Conservation (phyloP, 2,797 vertebrate genomes). For the Malurus splendens region DNA sequence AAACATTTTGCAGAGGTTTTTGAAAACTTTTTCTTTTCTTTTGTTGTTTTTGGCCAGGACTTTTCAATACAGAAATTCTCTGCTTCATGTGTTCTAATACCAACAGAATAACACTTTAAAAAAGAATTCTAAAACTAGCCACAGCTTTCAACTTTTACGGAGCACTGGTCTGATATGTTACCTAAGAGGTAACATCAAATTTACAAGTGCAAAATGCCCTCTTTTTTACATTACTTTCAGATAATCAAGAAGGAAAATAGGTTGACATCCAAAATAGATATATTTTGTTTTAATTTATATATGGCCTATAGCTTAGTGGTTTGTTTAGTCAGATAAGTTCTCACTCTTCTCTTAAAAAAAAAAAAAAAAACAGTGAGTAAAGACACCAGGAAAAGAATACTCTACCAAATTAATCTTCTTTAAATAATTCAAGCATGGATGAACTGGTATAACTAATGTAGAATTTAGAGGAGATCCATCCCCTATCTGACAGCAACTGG, state of each 20-base stretch:
- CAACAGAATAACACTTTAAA: conserved; percentile 43
- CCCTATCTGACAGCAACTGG: not conserved
- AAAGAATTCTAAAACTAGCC: conserved; percentile 38
- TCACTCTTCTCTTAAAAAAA: conserved; percentile 34
- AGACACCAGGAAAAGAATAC: conserved; percentile 35
- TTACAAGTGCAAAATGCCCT: not conserved
- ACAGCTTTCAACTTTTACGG: not conserved
- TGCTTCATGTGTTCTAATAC: conserved; percentile 55
- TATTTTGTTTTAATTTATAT: not conserved
- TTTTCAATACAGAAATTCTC: conserved; percentile 58
- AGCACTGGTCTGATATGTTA: not conserved
- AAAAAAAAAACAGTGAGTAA: conserved; percentile 15
- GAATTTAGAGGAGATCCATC: not conserved
- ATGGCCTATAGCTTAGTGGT: not conserved
- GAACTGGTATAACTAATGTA: not conserved
- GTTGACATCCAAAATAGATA: not conserved
- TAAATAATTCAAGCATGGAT: conserved; percentile 44
- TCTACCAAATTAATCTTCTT: conserved; percentile 22
- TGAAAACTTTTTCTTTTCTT: conserved; percentile 63
- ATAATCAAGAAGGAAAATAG: not conserved
- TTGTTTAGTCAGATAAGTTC: conserved; percentile 26
- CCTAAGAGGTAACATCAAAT: not conserved
- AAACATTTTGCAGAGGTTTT: conserved; percentile 76
- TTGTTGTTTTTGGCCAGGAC: conserved; percentile 74
- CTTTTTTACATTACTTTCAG: not conserved